phyloP scores from a whole-genome alignment of 2,888 invertebrate species.

The Stenchaetothrips biformis region DNA sequence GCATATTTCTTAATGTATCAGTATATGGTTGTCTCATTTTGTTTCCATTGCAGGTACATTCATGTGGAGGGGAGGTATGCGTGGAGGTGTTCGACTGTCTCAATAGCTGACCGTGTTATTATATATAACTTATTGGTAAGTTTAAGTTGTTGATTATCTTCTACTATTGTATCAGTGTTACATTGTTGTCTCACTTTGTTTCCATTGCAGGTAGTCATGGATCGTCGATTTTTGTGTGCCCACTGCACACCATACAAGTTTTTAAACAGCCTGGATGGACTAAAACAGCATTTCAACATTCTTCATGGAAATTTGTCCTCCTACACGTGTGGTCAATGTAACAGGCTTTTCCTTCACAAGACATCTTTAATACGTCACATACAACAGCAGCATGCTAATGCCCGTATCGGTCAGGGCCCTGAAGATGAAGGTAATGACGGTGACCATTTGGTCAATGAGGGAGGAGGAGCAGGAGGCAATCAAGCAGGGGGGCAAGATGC shows the following conservation, averaged over 20 bases:
- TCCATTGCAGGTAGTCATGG: not conserved
- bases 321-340: not conserved
- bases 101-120: too few species aligned
- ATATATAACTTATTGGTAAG: too few species aligned
- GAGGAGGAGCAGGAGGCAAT: too few species aligned
- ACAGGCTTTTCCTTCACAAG: not conserved
- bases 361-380: not conserved
- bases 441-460: not conserved
- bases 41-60: too few species aligned
- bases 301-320: not conserved
- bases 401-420: not conserved
- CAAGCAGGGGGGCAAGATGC: too few species aligned
- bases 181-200: not conserved
- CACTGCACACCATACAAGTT: not conserved
- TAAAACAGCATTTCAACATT: not conserved
- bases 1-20: too few species aligned
- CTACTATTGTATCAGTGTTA: too few species aligned
- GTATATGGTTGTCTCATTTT: too few species aligned
- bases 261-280: not conserved
- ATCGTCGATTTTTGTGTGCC: not conserved
- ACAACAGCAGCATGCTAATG: not conserved
- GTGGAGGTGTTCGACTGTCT: too few species aligned
- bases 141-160: too few species aligned
- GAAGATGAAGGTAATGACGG: not conserved
- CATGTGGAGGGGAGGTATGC: too few species aligned